Base-by-base conservation (phyloP, 2,888 invertebrate genomes). In the Venustoraphidia nigricollis region DNA sequence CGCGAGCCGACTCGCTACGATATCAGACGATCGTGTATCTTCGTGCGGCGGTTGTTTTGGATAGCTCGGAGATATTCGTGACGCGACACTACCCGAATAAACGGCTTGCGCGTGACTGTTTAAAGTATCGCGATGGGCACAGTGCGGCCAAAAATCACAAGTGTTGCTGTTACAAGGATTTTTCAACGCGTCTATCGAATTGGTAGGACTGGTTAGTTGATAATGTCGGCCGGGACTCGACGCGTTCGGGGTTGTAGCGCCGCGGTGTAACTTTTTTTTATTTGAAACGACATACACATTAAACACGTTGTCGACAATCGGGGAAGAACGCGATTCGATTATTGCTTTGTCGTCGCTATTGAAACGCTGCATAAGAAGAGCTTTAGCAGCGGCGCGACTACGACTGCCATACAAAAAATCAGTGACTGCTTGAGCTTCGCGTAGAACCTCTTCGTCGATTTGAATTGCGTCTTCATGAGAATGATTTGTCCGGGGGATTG, bases 111-210 rank as follows among this genome's bases (percentile, higher is more conserved):
- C 53, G 36, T 60, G 58, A 40, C 56, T 58, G 44, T 55, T 59
- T 41, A 60, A 50, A 14, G 60, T 62, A 38, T 71, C 70, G 14
- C 71, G 62, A 52, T 72, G 73, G 0, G 69, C 67, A 55, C 73
- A 73, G 49, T 73, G 72, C 11, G 79, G 77, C 79, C 79, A 79
- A 63, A 76, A 79, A 55, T 77, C 75, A 58, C 78, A 78, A 10
- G 72, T 71, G 51, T 68, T 71, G 45, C 71, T 68, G 56, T 67
- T 73, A 59, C 74, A 76, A 36, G 69, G 65, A 46, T 63, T 58
- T 44, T 61, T 64, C 9, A 62, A 3, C 17, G 14, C 34, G 42
- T 17, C 10, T 41, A 49, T 46, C 47, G 9, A 41, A 44, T 43
- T 48, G 42, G 50, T 53, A 36, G 52, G 53, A 46, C 50, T 53